Conservation (phyloP, 2,888 invertebrate genomes). For the Drosophila ezoana region DNA sequence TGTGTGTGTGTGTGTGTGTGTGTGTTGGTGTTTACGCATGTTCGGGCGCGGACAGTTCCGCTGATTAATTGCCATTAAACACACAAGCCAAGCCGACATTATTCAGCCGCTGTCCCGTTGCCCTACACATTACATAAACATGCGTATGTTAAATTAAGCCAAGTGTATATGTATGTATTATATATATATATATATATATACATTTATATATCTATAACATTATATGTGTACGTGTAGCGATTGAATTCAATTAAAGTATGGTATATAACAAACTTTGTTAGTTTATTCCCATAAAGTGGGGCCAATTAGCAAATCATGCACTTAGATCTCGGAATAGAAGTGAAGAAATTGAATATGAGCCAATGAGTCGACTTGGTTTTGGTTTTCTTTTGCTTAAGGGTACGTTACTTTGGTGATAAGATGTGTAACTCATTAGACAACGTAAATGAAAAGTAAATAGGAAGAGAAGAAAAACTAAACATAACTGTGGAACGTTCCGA, state of each 20-base stretch:
- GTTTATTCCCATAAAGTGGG: slow-evolving; percentile 8
- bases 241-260: slow-evolving; percentile 20
- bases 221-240: neutral
- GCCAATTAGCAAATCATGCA: slow-evolving; percentile 19
- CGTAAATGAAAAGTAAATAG: no score
- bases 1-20: slow-evolving; percentile 9
- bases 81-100: slow-evolving; percentile 64
- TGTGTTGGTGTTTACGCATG: slow-evolving; percentile 70
- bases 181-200: neutral
- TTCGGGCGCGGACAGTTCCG: slow-evolving; percentile 79
- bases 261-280: neutral
- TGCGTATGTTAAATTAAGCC: slow-evolving; percentile 16
- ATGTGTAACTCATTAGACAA: neutral
- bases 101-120: slow-evolving; percentile 54
- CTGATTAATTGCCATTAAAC: slow-evolving; percentile 77
- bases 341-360: neutral
- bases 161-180: neutral
- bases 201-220: neutral
- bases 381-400: neutral
- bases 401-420: neutral
- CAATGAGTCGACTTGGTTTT: neutral
- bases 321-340: neutral
- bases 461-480: no score
- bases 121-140: slow-evolving; percentile 31
- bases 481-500: no score